Conservation (phyloP, 2,888 invertebrate species). For the Steinernema hermaphroditum region DNA sequence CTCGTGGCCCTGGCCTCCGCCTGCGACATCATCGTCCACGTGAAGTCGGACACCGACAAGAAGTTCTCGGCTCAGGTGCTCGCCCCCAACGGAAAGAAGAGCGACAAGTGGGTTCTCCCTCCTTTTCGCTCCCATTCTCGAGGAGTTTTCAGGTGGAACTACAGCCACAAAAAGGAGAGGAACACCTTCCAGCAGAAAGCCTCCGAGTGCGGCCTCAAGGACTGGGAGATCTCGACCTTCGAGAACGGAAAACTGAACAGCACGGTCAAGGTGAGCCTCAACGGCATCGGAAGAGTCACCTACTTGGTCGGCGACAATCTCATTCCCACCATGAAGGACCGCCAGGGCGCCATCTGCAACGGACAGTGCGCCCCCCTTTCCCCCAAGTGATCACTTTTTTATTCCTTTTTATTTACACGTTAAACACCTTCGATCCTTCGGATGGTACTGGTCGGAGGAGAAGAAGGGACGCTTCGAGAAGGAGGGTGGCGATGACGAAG, state of each 20-base stretch:
- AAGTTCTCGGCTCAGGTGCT: slow-evolving; percentile 61
- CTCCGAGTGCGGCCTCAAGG: slow-evolving; percentile 58
- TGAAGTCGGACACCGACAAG: slow-evolving; percentile 62
- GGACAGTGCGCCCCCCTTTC: slow-evolving; percentile 62
- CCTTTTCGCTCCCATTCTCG: too few species aligned
- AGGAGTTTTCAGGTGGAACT: slow-evolving; percentile 62
- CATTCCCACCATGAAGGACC: slow-evolving; percentile 56
- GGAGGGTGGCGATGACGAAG: not conserved
- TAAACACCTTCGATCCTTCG: not conserved
- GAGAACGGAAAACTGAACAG: slow-evolving; percentile 47
- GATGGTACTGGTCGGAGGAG: not conserved
- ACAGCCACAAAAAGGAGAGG: slow-evolving; percentile 52
- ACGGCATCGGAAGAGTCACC: slow-evolving; percentile 59
- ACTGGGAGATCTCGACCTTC: slow-evolving; percentile 57
- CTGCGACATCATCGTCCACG: slow-evolving; percentile 64
- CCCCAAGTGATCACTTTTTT: slow-evolving; percentile 5
- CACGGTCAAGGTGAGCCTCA: slow-evolving; percentile 43
- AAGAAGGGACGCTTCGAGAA: not conserved
- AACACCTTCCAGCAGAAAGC: slow-evolving; percentile 65
- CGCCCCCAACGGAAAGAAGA: slow-evolving; percentile 62
- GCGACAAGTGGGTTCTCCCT: slow-evolving; percentile 58
- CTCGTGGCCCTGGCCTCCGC: slow-evolving; percentile 42
- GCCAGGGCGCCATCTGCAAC: slow-evolving; percentile 64
- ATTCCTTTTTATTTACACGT: not conserved
- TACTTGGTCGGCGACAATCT: slow-evolving; percentile 62